Conservation (phyloP, 37 sponge, comb jelly and placozoan species). For the Amphimedon queenslandica region DNA sequence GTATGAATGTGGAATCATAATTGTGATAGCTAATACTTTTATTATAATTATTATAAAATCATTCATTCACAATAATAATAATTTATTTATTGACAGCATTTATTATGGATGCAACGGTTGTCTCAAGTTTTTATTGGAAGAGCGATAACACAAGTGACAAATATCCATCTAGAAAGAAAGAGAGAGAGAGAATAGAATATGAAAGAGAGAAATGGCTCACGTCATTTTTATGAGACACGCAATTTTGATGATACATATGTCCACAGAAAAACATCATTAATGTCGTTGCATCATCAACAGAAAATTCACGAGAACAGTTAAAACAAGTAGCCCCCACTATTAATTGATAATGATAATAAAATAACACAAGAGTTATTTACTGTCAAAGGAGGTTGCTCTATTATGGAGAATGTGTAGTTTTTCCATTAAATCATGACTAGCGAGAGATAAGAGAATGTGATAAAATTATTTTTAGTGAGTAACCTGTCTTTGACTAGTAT, state of each 20-base stretch:
- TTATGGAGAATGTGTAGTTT: slow-evolving; percentile 39
- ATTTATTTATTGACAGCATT: no score
- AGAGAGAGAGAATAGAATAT: background rate
- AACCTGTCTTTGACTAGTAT: slow-evolving; percentile 92
- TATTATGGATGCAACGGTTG: background rate
- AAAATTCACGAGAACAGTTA: background rate
- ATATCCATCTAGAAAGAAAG: background rate
- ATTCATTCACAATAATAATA: background rate
- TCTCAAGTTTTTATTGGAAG: background rate
- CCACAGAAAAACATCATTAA: slow-evolving; percentile 79
- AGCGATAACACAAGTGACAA: slow-evolving; percentile 4
- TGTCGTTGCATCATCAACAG: background rate
- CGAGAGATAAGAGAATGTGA: background rate
- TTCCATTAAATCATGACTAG: slow-evolving; percentile 44
- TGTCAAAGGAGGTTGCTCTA: slow-evolving; percentile 43
- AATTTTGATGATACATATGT: slow-evolving; percentile 71
- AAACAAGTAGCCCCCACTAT: no score
- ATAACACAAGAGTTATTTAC: slow-evolving; percentile 21
- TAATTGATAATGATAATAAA: background rate
- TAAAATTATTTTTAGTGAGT: background rate
- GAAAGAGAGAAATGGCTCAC: background rate
- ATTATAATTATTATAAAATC: background rate
- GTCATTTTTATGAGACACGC: slow-evolving; percentile 25
- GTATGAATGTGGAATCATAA: background rate
- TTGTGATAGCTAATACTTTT: background rate